Evolutionary conservation across 2,797 vertebrate species (phyloP).

Genomic region (Siniperca undulata): DNA sequence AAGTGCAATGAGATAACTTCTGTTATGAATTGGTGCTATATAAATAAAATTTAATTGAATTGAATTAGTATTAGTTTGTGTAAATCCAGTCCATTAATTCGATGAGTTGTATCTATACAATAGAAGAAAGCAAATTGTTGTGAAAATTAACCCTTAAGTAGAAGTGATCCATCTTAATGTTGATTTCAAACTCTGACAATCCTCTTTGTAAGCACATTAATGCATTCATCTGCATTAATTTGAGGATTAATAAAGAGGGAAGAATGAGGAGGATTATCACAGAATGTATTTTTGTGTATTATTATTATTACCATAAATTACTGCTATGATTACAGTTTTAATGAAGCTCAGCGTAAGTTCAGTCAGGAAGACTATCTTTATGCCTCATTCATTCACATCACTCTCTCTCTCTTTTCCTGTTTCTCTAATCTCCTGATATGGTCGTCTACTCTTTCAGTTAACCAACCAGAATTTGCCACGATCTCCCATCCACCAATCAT

Average conservation of each 20-base stretch:
- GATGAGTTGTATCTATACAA: not conserved
- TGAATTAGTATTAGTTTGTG: not conserved
- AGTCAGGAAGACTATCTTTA: too few relatives aligned
- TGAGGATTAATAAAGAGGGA: not conserved
- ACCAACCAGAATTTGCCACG: too few relatives aligned
- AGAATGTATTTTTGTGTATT: not conserved
- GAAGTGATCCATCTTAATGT: not conserved
- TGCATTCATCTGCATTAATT: not conserved
- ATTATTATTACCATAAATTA: not conserved
- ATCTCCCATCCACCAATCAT: too few relatives aligned
- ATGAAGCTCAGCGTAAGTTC: too few relatives aligned
- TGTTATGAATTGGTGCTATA: too few relatives aligned
- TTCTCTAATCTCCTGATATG: too few relatives aligned
- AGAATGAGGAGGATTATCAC: slow-evolving; percentile 1
- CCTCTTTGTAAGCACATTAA: not conserved
- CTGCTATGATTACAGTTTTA: not conserved
- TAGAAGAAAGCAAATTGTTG: not conserved
- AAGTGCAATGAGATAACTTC: too few relatives aligned
- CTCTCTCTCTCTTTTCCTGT: too few relatives aligned
- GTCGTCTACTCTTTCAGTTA: too few relatives aligned
- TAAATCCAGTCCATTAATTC: not conserved
- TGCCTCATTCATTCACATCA: too few relatives aligned
- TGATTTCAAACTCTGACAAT: slow-evolving; percentile 20
- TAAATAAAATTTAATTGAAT: too few relatives aligned
- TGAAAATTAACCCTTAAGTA: not conserved